Evolutionary conservation across 2,797 vertebrate genomes (phyloP).

Genomic region (Acridotheres tristis): DNA sequence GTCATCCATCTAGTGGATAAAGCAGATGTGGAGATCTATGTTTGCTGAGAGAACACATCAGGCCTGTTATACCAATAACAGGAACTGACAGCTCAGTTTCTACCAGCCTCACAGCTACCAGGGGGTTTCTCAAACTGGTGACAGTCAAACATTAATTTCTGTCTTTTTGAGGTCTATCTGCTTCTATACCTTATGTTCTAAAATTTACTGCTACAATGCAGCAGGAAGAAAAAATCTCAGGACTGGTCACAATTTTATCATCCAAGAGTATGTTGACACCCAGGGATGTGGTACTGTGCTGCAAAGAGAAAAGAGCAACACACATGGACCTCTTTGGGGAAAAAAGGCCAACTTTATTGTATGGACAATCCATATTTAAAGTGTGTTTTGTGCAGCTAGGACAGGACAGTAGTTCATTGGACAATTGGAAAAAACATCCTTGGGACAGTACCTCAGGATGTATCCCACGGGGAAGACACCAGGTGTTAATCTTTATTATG

Average conservation of each 20-base stretch:
- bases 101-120: not conserved
- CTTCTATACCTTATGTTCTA: not conserved
- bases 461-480: too few species aligned
- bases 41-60: not conserved
- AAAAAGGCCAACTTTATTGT: too few species aligned
- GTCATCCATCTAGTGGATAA: constrained; percentile 1
- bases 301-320: too few species aligned
- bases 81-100: not conserved
- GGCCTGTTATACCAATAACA: not conserved
- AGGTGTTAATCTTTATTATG: too few species aligned
- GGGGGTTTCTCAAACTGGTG: not conserved
- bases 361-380: too few species aligned
- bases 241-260: not conserved
- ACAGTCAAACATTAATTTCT: not conserved
- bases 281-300: too few species aligned
- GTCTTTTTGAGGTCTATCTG: not conserved
- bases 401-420: too few species aligned
- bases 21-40: not conserved
- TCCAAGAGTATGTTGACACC: not conserved
- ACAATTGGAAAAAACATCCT: too few species aligned
- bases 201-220: not conserved
- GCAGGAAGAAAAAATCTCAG: not conserved
- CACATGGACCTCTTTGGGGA: too few species aligned
- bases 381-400: too few species aligned
- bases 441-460: too few species aligned